Percentiles rank a stretch among this genome's conserved stretches.
These are phyloP conservation scores for Huso huso DNA, from an alignment of 2,797 vertebrate genomes.

Conservation along the genomic window DNA sequence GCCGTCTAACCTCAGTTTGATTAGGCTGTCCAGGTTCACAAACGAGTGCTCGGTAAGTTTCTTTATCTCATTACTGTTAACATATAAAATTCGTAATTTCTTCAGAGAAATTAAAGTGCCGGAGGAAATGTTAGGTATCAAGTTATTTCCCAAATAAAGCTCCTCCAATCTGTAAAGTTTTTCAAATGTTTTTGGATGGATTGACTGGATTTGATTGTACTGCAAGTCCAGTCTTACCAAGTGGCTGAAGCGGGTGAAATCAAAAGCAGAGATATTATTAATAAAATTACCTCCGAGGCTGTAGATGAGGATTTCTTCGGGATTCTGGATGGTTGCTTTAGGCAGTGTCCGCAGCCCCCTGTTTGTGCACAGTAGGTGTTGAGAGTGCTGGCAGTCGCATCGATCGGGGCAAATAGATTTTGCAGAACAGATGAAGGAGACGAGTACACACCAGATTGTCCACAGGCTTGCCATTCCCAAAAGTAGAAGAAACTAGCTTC, in stretches of 20 bases:
- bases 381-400: slow-evolving; percentile 84
- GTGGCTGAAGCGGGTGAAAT: slow-evolving; percentile 69
- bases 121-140: slow-evolving; percentile 56
- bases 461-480: slow-evolving; percentile 57
- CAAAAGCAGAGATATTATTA: slow-evolving; percentile 72
- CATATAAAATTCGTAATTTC: slow-evolving; percentile 76
- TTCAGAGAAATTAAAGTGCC: slow-evolving; percentile 70
- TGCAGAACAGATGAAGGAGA: slow-evolving; percentile 36
- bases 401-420: slow-evolving; percentile 69
- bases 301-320: slow-evolving; percentile 70
- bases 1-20: slow-evolving; percentile 81
- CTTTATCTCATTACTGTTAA: slow-evolving; percentile 75
- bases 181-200: slow-evolving; percentile 81
- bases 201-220: slow-evolving; percentile 77
- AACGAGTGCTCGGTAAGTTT: slow-evolving; percentile 68
- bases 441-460: slow-evolving; percentile 40
- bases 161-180: slow-evolving; percentile 75
- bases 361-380: slow-evolving; percentile 85
- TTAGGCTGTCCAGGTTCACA: slow-evolving; percentile 60
- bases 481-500: slow-evolving; percentile 13
- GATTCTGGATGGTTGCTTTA: slow-evolving; percentile 41
- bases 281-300: slow-evolving; percentile 92
- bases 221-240: slow-evolving; percentile 82
- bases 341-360: slow-evolving; percentile 78
- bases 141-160: slow-evolving; percentile 87